Evolutionary conservation across 2,888 invertebrate species (phyloP), one percentile per base, ranked within the genome.

Genomic region (Frankliniella fusca): DNA sequence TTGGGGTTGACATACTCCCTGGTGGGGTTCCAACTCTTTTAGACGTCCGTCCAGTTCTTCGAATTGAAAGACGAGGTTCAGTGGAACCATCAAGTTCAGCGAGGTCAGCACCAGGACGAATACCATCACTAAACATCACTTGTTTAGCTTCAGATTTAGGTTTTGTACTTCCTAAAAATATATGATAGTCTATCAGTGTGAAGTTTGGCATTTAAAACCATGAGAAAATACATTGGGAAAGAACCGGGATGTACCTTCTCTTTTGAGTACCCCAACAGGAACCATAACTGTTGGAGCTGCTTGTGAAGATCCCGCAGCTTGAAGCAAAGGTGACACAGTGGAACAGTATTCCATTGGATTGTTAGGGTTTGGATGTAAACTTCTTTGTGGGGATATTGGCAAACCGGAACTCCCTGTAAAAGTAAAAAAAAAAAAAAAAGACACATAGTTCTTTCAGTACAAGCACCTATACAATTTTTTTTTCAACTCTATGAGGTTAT

Each of bases 91-190:
- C 94, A 84, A 94, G 90, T 87, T 94, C 94, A 83, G 94, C 94
- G 86, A 95, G 89, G 89, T 96, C 95, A 86, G 95, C 95, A 84
- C 96, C 95, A 65, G 96, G 96, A 83, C 95, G 90, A 86, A 96
- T 95, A 84, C 96, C 96, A 88, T 96, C 96, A 86, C 95, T 95
- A 87, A 96, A 96, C 92, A 95, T 95, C 80, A 96, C 96, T 85
- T 87, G 86, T 81, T 85, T 87, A 12, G 84, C 85, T 23, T 85
- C 85, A 84, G 85, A 87, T 84, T 84, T 83, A 8, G 85, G 85
- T 76, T 85, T 86, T 7, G 84, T 81, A 28, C 85, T 84, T 12
- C 86, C 86, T 86, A 80, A 50, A 79, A 81, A 83, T 11, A 81
- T 38, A 38, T 38, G 38, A 5, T 38, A 3, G 5, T 38, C 38